Base-by-base conservation (phyloP, 1,140 invertebrate species). In the Coenobita brevimanus region DNA sequence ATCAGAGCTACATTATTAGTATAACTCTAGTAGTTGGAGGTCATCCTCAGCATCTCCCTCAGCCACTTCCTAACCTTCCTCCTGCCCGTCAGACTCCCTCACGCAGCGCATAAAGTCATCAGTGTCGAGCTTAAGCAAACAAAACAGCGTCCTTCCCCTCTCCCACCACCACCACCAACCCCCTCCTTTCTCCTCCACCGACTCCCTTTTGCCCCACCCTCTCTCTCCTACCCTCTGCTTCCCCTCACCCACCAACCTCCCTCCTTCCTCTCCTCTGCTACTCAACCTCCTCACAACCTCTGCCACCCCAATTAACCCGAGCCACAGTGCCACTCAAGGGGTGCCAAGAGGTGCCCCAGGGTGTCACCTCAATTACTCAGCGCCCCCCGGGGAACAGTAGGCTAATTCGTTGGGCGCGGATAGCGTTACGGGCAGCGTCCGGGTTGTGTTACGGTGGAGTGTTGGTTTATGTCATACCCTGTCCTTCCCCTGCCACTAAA, bases 281-380 rank as follows among this genome's bases (percentile, higher is more conserved):
- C 33, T 67, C 79, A 21, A 27, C 54, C 41, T 17, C 10, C 27
- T 54, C 27, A 41, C 24, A 62, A 71, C 80, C 64, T 8, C 73
- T 24, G 36, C 73, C 36, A 76, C 73, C 36, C 41, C 73, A 76
- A 76, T 76, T 76, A 76, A 46, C 73, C 41, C 73, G 27, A 24
- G 33, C 6, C 3, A 38, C 73, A 76, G 73, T 43, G 73, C 73
- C 73, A 43, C 38, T 46, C 73, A 43, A 54, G 62, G 50, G 21
- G 64, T 82, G 80, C 64, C 80, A 54, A 71, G 80, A 50, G 80
- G 43, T 62, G 33, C 80, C 43, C 80, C 64, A 71, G 80, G 67
- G 80, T 82, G 80, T 62, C 80, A 50, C 30, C 67, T 82, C 80
- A 82, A 71, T 82, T 82, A 82, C 62, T 71, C 64, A 60, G 27